phyloP scores from a whole-genome alignment of 2,113 vertebrate species.

The Chionodraco myersi region DNA sequence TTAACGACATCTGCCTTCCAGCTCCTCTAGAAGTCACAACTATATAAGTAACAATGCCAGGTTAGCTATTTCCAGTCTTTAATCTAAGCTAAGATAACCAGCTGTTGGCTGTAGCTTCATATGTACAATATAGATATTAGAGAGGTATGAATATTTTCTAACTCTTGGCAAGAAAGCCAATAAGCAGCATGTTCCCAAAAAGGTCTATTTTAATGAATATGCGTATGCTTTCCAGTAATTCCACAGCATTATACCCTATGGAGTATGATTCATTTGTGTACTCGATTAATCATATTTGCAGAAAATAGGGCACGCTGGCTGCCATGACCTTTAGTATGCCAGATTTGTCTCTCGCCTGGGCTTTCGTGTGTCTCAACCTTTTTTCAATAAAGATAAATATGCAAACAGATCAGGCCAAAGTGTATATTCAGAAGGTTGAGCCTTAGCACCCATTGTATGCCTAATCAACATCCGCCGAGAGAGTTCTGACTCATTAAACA shows the following conservation, averaged over 20 bases:
- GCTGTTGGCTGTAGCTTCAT: background rate
- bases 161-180: background rate
- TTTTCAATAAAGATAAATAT: background rate
- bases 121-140: background rate
- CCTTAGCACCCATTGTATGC: constrained; percentile 54
- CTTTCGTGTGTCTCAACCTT: constrained; percentile 1
- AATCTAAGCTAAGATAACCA: too few species aligned
- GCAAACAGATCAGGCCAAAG: background rate
- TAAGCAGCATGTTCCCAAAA: background rate
- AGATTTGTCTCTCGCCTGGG: background rate
- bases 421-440: constrained; percentile 43
- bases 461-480: constrained; percentile 76
- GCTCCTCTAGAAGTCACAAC: background rate
- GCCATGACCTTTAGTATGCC: background rate
- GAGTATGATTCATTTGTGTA: background rate
- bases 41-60: background rate
- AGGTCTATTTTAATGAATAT: background rate
- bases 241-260: background rate
- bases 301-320: background rate
- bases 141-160: background rate
- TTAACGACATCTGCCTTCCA: background rate
- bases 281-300: background rate
- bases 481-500: constrained; percentile 79
- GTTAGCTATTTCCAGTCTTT: background rate
- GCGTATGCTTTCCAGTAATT: background rate